Evolutionary conservation across 2,888 invertebrate genomes (phyloP).

Genomic region (Brachynemurus nebulosus): DNA sequence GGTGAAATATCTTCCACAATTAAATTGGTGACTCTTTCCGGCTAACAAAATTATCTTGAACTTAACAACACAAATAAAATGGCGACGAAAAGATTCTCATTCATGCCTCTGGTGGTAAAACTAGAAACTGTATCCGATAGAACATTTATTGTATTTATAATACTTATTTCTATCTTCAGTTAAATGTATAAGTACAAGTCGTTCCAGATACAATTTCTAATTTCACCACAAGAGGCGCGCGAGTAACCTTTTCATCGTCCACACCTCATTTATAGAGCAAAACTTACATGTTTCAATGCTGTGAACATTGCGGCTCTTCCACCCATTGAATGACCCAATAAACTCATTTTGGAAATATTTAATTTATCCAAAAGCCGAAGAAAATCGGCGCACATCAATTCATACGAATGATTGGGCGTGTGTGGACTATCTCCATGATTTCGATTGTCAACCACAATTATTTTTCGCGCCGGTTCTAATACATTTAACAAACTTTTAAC

Average conservation of each 20-base stretch:
- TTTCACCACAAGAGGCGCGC: neutral
- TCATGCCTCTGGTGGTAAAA: no score
- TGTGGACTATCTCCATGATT: slow-evolving; percentile 95
- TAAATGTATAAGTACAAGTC: slow-evolving; percentile 1
- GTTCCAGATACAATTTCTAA: no score
- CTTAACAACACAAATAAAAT: neutral
- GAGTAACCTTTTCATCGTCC: neutral
- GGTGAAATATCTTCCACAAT: neutral
- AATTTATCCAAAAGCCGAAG: slow-evolving; percentile 47
- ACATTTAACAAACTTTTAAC: slow-evolving; percentile 53
- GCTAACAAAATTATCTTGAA: neutral
- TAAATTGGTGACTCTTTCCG: neutral
- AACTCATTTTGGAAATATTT: slow-evolving; percentile 45
- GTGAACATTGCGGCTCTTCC: slow-evolving; percentile 82
- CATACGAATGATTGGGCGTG: slow-evolving; percentile 53
- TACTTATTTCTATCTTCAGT: neutral
- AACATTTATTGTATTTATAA: neutral
- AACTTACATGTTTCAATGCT: slow-evolving; percentile 53
- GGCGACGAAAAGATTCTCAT: neutral
- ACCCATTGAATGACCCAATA: slow-evolving; percentile 92
- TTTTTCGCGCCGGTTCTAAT: slow-evolving; percentile 50
- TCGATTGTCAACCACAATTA: slow-evolving; percentile 74
- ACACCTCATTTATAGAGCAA: neutral
- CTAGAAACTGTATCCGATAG: no score
- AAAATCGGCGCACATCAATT: slow-evolving; percentile 61